phyloP scores from a whole-genome alignment of 37 sponge, comb jelly and placozoan genomes.

The Mnemiopsis leidyi region DNA sequence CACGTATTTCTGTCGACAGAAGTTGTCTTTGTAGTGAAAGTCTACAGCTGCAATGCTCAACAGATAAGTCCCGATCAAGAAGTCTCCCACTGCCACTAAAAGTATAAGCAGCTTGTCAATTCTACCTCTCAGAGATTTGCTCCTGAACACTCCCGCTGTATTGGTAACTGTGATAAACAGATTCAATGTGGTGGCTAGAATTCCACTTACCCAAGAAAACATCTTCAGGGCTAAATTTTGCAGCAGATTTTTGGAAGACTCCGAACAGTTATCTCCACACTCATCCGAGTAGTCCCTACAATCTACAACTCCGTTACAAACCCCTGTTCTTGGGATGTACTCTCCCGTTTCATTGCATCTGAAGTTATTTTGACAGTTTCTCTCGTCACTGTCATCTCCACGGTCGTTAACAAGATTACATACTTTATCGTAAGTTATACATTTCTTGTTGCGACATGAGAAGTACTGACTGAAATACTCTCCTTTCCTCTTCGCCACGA shows the following conservation, averaged over 20 bases:
- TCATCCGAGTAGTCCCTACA: constrained; percentile 8
- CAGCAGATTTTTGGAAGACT: neutral
- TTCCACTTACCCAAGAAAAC: neutral
- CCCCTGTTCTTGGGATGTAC: neutral
- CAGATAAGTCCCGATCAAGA: neutral
- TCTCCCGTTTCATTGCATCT: neutral
- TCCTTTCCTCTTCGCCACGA: neutral
- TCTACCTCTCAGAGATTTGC: neutral
- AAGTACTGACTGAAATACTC: neutral
- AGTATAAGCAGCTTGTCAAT: neutral
- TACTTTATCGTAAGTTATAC: neutral
- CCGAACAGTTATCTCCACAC: neutral
- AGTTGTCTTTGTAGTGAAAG: neutral
- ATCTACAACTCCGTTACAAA: neutral
- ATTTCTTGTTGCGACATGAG: neutral
- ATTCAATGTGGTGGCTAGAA: neutral
- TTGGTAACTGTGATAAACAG: too few relatives aligned
- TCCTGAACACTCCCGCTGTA: neutral
- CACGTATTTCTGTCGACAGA: neutral
- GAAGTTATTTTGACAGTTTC: neutral
- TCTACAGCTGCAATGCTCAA: neutral
- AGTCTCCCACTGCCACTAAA: neutral
- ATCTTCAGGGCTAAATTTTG: neutral
- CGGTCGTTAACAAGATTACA: constrained; percentile 25
- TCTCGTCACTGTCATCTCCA: constrained; percentile 25